phyloP scores from a whole-genome alignment of 1,140 invertebrate species.

The Tetramorium simillimum region DNA sequence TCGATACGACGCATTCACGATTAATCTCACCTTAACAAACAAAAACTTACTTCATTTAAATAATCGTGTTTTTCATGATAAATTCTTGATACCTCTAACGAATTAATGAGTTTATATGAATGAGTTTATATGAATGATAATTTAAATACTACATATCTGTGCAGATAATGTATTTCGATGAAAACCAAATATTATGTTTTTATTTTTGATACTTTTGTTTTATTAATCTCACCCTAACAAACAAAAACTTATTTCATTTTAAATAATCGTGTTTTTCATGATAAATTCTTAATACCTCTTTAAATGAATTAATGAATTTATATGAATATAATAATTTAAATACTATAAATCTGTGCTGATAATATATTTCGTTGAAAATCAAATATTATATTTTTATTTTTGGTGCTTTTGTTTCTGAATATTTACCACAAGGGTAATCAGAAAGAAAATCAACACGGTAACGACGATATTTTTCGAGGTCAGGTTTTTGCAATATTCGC shows the following conservation, averaged over 20 bases:
- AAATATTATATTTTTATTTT: background rate
- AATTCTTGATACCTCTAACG: background rate
- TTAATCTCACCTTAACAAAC: slow-evolving; percentile 11
- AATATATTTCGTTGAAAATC: background rate
- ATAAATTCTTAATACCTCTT: background rate
- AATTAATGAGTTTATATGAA: background rate
- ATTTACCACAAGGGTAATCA: background rate
- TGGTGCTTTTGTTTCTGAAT: background rate
- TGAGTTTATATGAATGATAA: background rate
- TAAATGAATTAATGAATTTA: background rate
- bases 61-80: background rate
- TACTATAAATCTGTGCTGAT: background rate
- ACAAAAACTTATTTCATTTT: background rate
- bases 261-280: background rate
- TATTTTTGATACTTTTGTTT: too few relatives aligned
- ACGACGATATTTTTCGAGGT: background rate
- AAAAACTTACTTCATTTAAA: background rate
- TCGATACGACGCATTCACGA: background rate
- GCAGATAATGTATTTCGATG: background rate
- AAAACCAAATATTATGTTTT: background rate
- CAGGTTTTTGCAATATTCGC: background rate
- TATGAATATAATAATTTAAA: background rate
- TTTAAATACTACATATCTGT: background rate
- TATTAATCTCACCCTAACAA: slow-evolving; percentile 5
- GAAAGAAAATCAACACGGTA: background rate